A percentile compares a stretch with the other conserved stretches of the same genome.
Conservation (phyloP, 2,113 vertebrate species). For the Bufo bufo region DNA sequence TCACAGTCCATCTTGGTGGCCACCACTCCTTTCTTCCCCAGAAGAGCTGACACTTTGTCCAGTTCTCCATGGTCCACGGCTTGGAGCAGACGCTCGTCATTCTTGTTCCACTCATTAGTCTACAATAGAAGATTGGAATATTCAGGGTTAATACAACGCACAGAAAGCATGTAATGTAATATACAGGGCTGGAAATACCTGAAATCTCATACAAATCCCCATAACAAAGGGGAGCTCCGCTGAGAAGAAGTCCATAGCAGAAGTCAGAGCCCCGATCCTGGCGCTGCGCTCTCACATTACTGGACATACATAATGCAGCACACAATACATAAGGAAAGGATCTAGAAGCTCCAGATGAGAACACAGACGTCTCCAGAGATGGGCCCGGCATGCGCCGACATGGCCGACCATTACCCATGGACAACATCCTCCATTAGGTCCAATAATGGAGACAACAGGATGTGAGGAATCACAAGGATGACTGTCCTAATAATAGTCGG, state of each 20-base stretch:
- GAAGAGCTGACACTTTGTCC: slow-evolving; percentile 89
- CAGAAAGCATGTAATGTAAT: background rate
- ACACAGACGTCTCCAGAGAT: slow-evolving; percentile 17
- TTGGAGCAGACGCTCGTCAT: slow-evolving; percentile 92
- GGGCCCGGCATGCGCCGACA: slow-evolving; percentile 11
- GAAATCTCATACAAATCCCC: background rate
- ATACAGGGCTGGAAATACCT: background rate
- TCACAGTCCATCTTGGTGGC: slow-evolving; percentile 90
- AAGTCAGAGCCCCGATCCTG: background rate
- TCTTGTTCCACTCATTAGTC: slow-evolving; percentile 97
- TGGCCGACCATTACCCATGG: background rate
- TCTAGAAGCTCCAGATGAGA: background rate
- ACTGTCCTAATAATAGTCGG: too few species aligned
- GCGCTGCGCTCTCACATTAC: background rate
- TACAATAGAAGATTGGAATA: slow-evolving; percentile 64
- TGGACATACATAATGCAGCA: slow-evolving; percentile 15
- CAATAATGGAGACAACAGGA: too few species aligned
- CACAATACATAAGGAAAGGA: background rate
- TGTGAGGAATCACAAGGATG: too few species aligned
- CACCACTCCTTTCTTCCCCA: slow-evolving; percentile 92
- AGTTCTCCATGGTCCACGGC: slow-evolving; percentile 93
- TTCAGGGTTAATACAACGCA: background rate
- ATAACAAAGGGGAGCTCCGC: slow-evolving; percentile 13
- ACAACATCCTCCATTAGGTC: background rate
- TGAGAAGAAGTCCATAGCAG: background rate